Evolutionary conservation across 2,888 invertebrate species (phyloP).

Genomic region (Lochmaea capreae): DNA sequence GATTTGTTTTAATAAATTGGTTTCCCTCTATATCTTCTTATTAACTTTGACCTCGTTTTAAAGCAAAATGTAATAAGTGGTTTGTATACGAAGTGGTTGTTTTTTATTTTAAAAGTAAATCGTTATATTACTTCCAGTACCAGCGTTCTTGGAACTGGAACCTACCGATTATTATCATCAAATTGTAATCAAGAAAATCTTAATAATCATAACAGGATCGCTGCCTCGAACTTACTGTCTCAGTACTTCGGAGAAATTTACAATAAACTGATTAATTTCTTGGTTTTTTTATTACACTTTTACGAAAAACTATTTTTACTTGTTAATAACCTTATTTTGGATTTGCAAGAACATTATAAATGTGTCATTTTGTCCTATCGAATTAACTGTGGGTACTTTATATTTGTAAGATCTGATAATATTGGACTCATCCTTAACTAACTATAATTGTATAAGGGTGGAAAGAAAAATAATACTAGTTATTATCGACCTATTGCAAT

Average conservation of each 20-base stretch:
- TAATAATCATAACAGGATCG: neutral
- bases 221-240: neutral
- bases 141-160: neutral
- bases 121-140: conserved; percentile 1
- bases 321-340: neutral
- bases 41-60: conserved; percentile 1
- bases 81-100: neutral
- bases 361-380: too few relatives aligned
- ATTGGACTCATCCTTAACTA: too few relatives aligned
- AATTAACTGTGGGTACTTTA: too few relatives aligned
- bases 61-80: neutral
- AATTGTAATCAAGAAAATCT: conserved; percentile 4
- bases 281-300: neutral
- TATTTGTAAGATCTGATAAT: too few relatives aligned
- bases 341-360: neutral
- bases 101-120: conserved; percentile 4
- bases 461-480: too few relatives aligned
- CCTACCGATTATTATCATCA: conserved; percentile 2
- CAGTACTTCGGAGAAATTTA: neutral
- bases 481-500: too few relatives aligned
- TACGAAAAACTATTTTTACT: too few relatives aligned
- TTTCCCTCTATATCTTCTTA: neutral
- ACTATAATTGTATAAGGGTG: too few relatives aligned
- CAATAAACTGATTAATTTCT: neutral
- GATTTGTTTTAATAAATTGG: neutral